Conservation (phyloP, 2,113 vertebrate genomes). For the Eclectus roratus region DNA sequence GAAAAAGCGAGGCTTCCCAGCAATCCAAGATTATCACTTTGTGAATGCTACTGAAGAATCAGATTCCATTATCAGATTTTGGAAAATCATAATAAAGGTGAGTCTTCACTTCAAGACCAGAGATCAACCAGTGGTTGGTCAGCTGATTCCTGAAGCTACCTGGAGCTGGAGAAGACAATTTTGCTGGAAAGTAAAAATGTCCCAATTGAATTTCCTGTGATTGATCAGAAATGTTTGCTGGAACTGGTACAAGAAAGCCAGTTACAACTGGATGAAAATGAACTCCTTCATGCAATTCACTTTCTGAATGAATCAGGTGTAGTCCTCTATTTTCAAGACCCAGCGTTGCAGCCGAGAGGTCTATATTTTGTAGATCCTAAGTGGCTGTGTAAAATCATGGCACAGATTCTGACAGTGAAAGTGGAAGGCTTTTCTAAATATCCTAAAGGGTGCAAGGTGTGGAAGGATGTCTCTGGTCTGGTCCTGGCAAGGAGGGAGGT, state of each 20-base stretch:
- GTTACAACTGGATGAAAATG: conserved; percentile 89
- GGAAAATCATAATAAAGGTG: too few species aligned
- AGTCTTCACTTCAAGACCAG: conserved; percentile 77
- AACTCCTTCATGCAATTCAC: conserved; percentile 89
- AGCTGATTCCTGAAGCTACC: conserved; percentile 95
- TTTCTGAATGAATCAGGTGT: conserved; percentile 95
- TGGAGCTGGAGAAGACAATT: conserved; percentile 89
- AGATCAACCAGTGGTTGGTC: conserved; percentile 92
- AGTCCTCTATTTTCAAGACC: conserved; percentile 93
- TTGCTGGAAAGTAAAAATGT: conserved; percentile 81
- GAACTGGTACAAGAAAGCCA: conserved; percentile 86
- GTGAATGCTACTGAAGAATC: conserved; percentile 87
- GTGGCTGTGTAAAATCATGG: conserved; percentile 95
- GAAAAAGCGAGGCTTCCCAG: conserved; percentile 86
- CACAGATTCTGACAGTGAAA: conserved; percentile 85
- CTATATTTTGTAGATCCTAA: conserved; percentile 94
- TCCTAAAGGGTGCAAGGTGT: conserved; percentile 76
- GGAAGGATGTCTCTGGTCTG: conserved; percentile 17
- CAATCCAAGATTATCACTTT: conserved; percentile 86
- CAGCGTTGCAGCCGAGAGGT: conserved; percentile 87
- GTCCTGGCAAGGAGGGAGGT: conserved; percentile 6
- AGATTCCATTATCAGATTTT: conserved; percentile 69
- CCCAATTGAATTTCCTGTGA: conserved; percentile 88
- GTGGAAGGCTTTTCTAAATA: conserved; percentile 78
- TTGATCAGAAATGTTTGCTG: conserved; percentile 80